Percentiles rank a stretch among this genome's conserved stretches.
Evolutionary conservation across 2,888 invertebrate species (phyloP).

Genomic region (Tribolium freemani): DNA sequence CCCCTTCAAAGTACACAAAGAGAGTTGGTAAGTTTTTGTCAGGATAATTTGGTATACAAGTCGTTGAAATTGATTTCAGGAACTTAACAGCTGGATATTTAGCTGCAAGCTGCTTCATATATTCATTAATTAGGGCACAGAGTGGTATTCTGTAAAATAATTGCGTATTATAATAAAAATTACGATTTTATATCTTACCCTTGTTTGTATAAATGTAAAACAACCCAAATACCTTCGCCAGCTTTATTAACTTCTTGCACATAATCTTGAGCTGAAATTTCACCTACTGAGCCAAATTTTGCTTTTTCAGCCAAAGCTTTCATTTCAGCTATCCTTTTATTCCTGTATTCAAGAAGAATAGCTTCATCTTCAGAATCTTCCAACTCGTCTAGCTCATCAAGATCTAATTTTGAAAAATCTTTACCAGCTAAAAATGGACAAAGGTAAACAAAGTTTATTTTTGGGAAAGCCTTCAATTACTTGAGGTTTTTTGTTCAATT

Average conservation of each 20-base stretch:
- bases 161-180: neutral
- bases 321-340: constrained; percentile 89
- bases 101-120: constrained; percentile 80
- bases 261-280: constrained; percentile 95
- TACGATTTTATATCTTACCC: constrained; percentile 73
- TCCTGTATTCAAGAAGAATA: constrained; percentile 87
- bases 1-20: constrained; percentile 93
- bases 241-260: constrained; percentile 94
- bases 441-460: neutral
- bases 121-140: constrained; percentile 90
- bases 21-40: constrained; percentile 95
- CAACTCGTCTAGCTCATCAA: constrained; percentile 93
- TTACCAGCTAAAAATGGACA: constrained; percentile 72
- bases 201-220: constrained; percentile 94
- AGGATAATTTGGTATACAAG: constrained; percentile 97
- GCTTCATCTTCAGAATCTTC: constrained; percentile 98
- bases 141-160: constrained; percentile 81
- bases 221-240: constrained; percentile 93
- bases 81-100: constrained; percentile 94
- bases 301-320: constrained; percentile 79
- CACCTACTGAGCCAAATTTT: constrained; percentile 86
- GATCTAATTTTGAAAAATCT: constrained; percentile 79
- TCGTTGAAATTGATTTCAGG: constrained; percentile 90
- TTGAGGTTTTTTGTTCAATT: constrained; percentile 73
- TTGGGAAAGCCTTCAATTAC: too few relatives aligned